phyloP scores from a whole-genome alignment of 2,797 vertebrate species.

The Australoheros facetus region DNA sequence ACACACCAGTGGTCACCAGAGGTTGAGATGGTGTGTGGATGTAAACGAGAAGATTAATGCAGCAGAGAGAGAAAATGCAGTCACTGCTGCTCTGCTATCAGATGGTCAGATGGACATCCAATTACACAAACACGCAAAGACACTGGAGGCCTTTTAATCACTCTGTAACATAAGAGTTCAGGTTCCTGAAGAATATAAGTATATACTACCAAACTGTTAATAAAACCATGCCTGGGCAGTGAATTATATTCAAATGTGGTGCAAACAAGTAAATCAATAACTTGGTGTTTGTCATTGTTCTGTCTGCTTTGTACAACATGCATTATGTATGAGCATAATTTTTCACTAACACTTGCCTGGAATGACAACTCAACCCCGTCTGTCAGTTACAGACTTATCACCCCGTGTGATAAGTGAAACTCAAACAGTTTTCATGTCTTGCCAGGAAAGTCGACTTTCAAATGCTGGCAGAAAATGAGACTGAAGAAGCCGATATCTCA shows the following conservation, averaged over 20 bases:
- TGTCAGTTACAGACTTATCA: slow-evolving; percentile 48
- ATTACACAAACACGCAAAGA: background rate
- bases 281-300: slow-evolving; percentile 31
- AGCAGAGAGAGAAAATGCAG: background rate
- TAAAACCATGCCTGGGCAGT: slow-evolving; percentile 21
- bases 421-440: slow-evolving; percentile 45
- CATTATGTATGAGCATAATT: slow-evolving; percentile 52
- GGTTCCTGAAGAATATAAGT: slow-evolving; percentile 8
- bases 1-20: slow-evolving; percentile 16
- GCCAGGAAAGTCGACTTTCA: slow-evolving; percentile 53
- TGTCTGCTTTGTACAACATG: slow-evolving; percentile 29
- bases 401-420: slow-evolving; percentile 42
- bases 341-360: slow-evolving; percentile 35
- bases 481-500: slow-evolving; percentile 23
- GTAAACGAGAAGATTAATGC: slow-evolving; percentile 56
- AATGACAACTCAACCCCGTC: slow-evolving; percentile 49
- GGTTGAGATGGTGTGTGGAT: slow-evolving; percentile 37
- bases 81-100: slow-evolving; percentile 16
- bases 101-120: slow-evolving; percentile 23
- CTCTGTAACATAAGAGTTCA: background rate
- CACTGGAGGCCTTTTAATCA: slow-evolving; percentile 8
- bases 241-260: slow-evolving; percentile 38
- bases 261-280: slow-evolving; percentile 28
- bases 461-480: slow-evolving; percentile 52
- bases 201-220: background rate